These are phyloP conservation scores for Anniella stebbinsi DNA, from an alignment of 2,797 vertebrate genomes.

Conservation along the genomic window DNA sequence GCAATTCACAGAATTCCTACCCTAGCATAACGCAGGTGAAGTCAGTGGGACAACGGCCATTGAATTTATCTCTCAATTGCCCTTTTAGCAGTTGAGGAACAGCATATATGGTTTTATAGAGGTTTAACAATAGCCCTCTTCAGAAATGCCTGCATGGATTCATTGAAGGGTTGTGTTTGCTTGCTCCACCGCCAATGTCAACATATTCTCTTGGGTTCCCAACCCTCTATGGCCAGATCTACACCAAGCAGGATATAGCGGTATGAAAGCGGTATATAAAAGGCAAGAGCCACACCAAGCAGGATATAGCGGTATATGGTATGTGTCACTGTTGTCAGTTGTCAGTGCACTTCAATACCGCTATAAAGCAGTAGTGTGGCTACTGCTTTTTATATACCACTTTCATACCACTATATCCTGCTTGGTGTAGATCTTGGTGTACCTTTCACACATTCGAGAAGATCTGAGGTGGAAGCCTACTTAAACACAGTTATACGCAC, in stretches of 20 bases:
- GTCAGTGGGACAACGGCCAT: neutral
- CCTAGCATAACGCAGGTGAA: neutral
- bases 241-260: too few relatives aligned
- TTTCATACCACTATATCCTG: too few relatives aligned
- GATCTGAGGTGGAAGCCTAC: neutral
- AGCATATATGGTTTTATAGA: neutral
- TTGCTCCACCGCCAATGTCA: neutral
- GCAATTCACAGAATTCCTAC: constrained; percentile 10
- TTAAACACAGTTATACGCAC: neutral
- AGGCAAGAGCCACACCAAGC: too few relatives aligned
- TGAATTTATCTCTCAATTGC: neutral
- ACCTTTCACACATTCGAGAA: neutral
- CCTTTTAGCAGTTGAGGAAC: neutral
- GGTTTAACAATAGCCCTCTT: neutral
- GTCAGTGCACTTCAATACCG: too few relatives aligned
- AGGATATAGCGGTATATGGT: too few relatives aligned
- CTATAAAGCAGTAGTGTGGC: too few relatives aligned
- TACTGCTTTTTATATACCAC: too few relatives aligned
- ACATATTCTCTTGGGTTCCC: too few relatives aligned
- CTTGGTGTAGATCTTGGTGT: too few relatives aligned
- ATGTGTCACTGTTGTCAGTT: too few relatives aligned
- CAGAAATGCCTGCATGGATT: neutral
- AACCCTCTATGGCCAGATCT: too few relatives aligned
- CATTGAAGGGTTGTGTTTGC: neutral
- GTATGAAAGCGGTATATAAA: too few relatives aligned